Percentiles rank a stretch among this genome's conserved stretches.
phyloP scores from a whole-genome alignment of 2,113 vertebrate genomes.

The Hymenochirus boettgeri region DNA sequence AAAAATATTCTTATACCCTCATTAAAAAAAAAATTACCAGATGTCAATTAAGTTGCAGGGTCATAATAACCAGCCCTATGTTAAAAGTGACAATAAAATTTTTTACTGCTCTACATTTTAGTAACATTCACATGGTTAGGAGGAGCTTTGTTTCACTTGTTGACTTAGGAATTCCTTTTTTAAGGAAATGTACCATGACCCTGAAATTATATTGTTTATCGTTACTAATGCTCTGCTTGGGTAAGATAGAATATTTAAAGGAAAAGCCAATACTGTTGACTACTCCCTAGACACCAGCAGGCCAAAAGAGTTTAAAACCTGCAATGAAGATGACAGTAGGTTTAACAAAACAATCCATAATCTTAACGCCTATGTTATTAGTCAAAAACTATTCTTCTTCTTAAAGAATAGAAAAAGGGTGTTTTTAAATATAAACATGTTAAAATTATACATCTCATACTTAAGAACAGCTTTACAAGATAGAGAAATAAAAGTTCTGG shows the following conservation, averaged over 20 bases:
- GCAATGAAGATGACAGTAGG: not conserved
- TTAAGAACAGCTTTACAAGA: no score
- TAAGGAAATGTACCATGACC: slow-evolving; percentile 5
- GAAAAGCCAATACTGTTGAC: slow-evolving; percentile 2
- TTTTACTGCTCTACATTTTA: not conserved
- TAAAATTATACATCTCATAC: no score
- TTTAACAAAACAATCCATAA: not conserved
- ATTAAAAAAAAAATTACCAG: no score
- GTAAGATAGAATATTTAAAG: slow-evolving; percentile 9
- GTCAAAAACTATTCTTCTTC: not conserved
- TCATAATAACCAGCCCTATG: no score
- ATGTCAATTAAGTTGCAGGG: no score
- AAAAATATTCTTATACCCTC: no score
- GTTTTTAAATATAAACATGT: no score
- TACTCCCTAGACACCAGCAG: slow-evolving; percentile 32
- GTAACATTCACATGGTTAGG: not conserved
- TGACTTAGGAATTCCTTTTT: slow-evolving; percentile 24
- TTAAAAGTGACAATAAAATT: no score
- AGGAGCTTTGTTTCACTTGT: slow-evolving; percentile 4
- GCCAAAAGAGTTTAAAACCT: not conserved
- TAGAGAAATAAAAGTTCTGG: no score
- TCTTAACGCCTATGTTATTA: not conserved
- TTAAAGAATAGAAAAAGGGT: slow-evolving; percentile 21
- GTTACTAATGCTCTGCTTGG: slow-evolving; percentile 24
- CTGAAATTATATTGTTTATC: slow-evolving; percentile 2